phyloP scores from a whole-genome alignment of 2,113 vertebrate genomes.

The Strix aluco region DNA sequence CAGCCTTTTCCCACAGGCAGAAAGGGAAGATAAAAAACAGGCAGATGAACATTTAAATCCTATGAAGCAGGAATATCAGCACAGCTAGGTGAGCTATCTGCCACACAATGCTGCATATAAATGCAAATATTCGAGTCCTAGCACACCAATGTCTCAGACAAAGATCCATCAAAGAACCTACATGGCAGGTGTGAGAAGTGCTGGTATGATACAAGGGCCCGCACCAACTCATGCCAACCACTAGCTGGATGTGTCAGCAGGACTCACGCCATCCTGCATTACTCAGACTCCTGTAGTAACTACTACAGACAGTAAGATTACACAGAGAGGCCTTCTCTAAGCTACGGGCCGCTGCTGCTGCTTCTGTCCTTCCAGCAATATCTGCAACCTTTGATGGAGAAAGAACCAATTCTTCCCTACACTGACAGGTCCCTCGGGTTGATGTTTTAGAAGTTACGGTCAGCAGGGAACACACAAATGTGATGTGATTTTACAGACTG shows the following conservation, averaged over 20 bases:
- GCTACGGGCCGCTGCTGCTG: not conserved
- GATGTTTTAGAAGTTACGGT: not conserved
- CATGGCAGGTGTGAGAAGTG: not conserved
- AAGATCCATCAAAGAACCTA: not conserved
- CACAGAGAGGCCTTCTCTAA: not conserved
- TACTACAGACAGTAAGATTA: not conserved
- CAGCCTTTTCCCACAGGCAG: not conserved
- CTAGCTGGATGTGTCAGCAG: not conserved
- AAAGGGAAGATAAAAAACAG: not conserved
- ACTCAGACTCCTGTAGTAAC: not conserved
- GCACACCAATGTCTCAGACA: rapidly evolving
- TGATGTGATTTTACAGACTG: not conserved
- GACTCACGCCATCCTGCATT: not conserved
- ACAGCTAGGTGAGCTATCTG: not conserved
- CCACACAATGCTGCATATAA: not conserved
- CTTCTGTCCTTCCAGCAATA: not conserved
- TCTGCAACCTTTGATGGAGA: not conserved
- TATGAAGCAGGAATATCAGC: not conserved
- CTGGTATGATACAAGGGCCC: not conserved
- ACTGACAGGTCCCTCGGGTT: not conserved
- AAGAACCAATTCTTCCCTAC: not conserved
- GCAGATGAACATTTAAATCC: not conserved
- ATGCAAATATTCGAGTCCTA: not conserved
- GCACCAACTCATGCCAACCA: not conserved
- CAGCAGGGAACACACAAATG: not conserved